Conservation (phyloP, 2,888 invertebrate species). For the Sthenelais limicola region DNA sequence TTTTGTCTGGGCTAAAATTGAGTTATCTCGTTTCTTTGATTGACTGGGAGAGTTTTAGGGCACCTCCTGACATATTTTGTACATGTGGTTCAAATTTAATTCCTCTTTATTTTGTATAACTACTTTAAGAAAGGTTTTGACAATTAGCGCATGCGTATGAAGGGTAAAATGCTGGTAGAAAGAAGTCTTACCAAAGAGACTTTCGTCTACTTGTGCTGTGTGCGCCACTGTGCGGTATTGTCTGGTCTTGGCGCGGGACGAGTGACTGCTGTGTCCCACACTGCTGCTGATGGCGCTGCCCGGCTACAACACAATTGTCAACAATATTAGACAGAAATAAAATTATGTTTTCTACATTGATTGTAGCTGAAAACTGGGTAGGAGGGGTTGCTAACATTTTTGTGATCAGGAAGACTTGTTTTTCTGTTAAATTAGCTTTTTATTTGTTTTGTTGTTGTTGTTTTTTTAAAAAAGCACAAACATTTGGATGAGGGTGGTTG, state of each 20-base stretch:
- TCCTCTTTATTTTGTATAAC: no score
- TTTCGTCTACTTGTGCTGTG: slow-evolving; percentile 71
- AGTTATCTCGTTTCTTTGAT: no score
- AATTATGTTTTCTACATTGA: slow-evolving; percentile 18
- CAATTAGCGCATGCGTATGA: no score
- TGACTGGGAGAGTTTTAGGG: no score
- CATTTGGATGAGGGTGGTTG: no score
- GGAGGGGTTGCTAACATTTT: not conserved
- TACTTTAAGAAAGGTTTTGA: no score
- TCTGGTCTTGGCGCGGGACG: slow-evolving; percentile 64
- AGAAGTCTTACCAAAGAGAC: slow-evolving; percentile 71
- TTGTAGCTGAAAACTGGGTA: no score
- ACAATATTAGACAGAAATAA: not conserved
- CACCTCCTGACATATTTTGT: no score
- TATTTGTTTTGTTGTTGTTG: not conserved
- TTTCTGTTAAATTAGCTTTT: not conserved
- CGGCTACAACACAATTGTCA: slow-evolving; percentile 59
- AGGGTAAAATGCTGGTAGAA: no score
- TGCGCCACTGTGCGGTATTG: slow-evolving; percentile 68
- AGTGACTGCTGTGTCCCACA: slow-evolving; percentile 60
- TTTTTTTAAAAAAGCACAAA: no score
- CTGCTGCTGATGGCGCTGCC: slow-evolving; percentile 68
- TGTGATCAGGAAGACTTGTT: not conserved
- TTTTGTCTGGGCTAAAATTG: no score
- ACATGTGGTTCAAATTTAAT: no score